Percentiles rank a stretch among this genome's conserved stretches.
phyloP scores from a whole-genome alignment of 2,113 vertebrate species.

The Hippocampus guttulatus region DNA sequence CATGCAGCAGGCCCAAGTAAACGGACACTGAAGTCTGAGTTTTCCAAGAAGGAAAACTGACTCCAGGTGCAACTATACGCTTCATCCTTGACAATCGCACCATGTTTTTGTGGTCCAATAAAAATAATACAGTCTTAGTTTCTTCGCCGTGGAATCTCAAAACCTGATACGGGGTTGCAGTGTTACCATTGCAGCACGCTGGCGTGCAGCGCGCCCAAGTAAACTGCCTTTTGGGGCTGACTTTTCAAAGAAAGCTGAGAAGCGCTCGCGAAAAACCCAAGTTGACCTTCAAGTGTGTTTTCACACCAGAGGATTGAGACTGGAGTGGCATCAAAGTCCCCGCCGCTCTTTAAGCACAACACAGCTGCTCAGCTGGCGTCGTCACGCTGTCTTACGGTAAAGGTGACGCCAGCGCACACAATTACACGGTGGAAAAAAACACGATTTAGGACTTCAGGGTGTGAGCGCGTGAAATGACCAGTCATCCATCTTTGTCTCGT shows the following conservation, averaged over 20 bases:
- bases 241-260: background rate
- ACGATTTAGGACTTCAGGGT: constrained; percentile 6
- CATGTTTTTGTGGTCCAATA: too few relatives aligned
- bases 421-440: constrained; percentile 17
- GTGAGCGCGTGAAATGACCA: background rate
- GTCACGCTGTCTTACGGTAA: constrained; percentile 2
- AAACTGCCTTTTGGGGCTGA: background rate
- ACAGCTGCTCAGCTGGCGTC: background rate
- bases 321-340: constrained; percentile 1
- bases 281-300: background rate
- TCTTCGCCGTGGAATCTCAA: too few relatives aligned
- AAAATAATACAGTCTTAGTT: too few relatives aligned
- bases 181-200: too few relatives aligned
- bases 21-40: background rate
- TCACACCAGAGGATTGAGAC: background rate
- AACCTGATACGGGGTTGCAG: too few relatives aligned
- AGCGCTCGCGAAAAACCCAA: background rate
- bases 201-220: too few relatives aligned
- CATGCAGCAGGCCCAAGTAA: background rate
- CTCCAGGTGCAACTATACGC: too few relatives aligned
- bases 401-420: background rate
- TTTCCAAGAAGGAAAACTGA: background rate
- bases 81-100: too few relatives aligned
- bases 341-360: background rate
- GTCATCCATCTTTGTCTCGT: constrained; percentile 37